Percentiles rank a stretch among this genome's conserved stretches.
phyloP scores from a whole-genome alignment of 2,888 invertebrate genomes.

The Orchesella flavescens region DNA sequence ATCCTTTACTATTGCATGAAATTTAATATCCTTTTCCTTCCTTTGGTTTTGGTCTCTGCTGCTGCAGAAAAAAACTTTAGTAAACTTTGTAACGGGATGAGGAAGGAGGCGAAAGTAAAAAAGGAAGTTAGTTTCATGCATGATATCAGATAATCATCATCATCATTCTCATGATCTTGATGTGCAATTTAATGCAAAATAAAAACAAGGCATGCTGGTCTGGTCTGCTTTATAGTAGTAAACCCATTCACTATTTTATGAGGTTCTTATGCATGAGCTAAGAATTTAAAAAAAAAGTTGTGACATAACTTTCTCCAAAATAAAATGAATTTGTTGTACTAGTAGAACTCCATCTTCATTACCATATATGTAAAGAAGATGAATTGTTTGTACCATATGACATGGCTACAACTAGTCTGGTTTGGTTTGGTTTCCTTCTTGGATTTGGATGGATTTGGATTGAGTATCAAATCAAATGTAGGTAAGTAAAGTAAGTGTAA shows the following conservation, averaged over 20 bases:
- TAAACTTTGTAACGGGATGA: constrained; percentile 8
- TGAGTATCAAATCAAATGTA: constrained; percentile 22
- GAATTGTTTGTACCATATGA: background rate
- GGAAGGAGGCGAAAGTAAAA: background rate
- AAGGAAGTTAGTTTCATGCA: constrained; percentile 24
- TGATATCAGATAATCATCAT: constrained; percentile 38
- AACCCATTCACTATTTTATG: constrained; percentile 8
- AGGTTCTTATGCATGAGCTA: constrained; percentile 5
- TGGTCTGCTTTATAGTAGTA: background rate
- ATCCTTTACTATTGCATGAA: background rate
- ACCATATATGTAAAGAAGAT: no score
- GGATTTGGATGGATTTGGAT: background rate
- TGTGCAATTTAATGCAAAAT: background rate
- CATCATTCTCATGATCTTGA: background rate
- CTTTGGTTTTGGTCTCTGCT: background rate
- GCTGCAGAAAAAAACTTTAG: no score
- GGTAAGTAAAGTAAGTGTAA: constrained; percentile 19
- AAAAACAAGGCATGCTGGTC: background rate
- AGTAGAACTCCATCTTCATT: background rate
- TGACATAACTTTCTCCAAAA: no score
- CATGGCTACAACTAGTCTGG: background rate
- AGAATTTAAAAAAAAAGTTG: no score
- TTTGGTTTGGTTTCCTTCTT: background rate
- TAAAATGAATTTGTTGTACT: background rate
- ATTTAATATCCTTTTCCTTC: background rate